phyloP scores from a whole-genome alignment of 2,888 invertebrate species.

The Lepidocyrtoides sp. region DNA sequence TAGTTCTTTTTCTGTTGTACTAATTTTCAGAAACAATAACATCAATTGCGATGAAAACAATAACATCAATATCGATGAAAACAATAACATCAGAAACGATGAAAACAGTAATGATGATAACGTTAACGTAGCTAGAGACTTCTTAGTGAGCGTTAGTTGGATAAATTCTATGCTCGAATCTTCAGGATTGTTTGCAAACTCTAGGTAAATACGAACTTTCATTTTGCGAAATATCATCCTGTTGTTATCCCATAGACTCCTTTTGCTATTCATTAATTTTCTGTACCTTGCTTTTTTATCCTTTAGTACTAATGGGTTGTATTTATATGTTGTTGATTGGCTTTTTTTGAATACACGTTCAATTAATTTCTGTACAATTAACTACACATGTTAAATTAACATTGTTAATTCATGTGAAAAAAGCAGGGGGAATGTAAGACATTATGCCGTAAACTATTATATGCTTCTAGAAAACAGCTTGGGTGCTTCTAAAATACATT shows the following conservation, averaged over 20 bases:
- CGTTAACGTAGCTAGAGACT: slow-evolving; percentile 74
- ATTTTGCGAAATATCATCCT: neutral
- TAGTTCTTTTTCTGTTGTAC: slow-evolving; percentile 51
- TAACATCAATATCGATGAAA: no score
- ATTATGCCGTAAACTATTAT: neutral
- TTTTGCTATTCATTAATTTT: neutral
- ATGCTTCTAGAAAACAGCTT: slow-evolving; percentile 19
- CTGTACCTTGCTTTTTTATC: neutral
- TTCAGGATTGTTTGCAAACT: slow-evolving; percentile 71
- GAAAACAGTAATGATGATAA: slow-evolving; percentile 24
- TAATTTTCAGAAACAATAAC: slow-evolving; percentile 75
- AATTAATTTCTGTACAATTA: no score
- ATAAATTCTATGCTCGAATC: slow-evolving; percentile 79
- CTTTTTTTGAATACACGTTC: neutral
- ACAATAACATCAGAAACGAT: slow-evolving; percentile 66
- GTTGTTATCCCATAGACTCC: neutral
- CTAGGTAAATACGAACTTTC: slow-evolving; percentile 80
- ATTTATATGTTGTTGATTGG: neutral
- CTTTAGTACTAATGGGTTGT: neutral
- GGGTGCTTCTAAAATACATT: neutral
- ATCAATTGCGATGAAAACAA: no score
- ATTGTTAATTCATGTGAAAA: no score
- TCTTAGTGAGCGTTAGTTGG: slow-evolving; percentile 80
- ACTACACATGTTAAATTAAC: neutral
- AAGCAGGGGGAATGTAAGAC: neutral